These are phyloP conservation scores for Tursiops truncatus DNA, from an alignment of 2,113 vertebrate genomes.

Conservation along the genomic window DNA sequence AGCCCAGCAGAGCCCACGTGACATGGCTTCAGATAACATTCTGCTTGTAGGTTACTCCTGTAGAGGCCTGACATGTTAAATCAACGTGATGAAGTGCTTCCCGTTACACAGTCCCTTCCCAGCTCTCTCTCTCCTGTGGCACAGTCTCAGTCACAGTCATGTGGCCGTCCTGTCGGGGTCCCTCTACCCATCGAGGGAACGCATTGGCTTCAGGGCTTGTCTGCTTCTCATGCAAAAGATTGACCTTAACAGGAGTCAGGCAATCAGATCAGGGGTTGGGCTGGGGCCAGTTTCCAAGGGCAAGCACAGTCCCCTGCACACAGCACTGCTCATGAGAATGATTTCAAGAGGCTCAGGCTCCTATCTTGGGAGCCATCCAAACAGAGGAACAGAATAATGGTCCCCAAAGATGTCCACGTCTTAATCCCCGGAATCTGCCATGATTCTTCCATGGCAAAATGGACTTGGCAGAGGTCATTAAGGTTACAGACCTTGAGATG, in stretches of 20 bases:
- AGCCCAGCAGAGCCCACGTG: not conserved
- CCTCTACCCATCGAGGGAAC: not conserved
- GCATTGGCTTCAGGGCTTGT: not conserved
- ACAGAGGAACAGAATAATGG: not conserved
- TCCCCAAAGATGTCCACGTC: not conserved
- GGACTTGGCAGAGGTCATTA: not conserved
- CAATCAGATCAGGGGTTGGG: not conserved
- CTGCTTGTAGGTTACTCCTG: not conserved
- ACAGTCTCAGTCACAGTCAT: not conserved
- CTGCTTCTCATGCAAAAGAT: not conserved
- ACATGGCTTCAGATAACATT: not conserved
- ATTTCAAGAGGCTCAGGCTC: not conserved
- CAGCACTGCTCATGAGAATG: not conserved
- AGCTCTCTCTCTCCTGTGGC: not conserved
- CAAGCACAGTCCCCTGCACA: not conserved
- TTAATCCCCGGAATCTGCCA: not conserved
- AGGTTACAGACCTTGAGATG: not conserved
- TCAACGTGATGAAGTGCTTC: constrained; percentile 58
- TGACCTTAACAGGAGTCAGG: not conserved
- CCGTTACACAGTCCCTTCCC: not conserved
- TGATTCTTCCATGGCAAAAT: not conserved
- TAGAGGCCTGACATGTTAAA: constrained; percentile 20
- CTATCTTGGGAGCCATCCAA: not conserved
- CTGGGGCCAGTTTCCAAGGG: not conserved
- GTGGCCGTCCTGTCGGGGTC: not conserved